Evolutionary conservation across 2,113 vertebrate species (phyloP).

Genomic region (Amphilophus citrinellus): DNA sequence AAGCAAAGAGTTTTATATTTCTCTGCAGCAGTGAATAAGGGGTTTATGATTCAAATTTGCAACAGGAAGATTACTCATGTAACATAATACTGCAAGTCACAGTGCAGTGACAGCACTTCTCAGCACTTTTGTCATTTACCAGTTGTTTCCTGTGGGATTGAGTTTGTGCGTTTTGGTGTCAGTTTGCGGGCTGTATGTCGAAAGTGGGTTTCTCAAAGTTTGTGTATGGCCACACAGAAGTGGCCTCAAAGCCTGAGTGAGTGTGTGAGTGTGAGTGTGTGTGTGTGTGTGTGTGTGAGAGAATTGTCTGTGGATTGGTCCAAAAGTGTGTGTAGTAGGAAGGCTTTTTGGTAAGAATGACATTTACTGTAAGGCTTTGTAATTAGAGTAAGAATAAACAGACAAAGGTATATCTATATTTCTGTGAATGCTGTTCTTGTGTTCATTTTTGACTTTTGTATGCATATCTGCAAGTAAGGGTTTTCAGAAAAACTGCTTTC

Average conservation of each 20-base stretch:
- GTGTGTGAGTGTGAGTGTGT: neutral
- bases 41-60: neutral
- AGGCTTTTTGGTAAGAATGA: slow-evolving; percentile 13
- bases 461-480: neutral
- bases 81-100: slow-evolving; percentile 42
- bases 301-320: neutral
- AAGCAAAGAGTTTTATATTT: neutral
- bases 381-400: neutral
- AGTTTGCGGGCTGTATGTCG: neutral
- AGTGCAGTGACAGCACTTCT: neutral
- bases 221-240: neutral
- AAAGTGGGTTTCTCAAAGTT: neutral
- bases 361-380: slow-evolving; percentile 35
- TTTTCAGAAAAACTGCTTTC: neutral
- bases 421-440: neutral
- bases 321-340: slow-evolving; percentile 18
- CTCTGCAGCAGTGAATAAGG: neutral
- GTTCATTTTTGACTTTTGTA: neutral
- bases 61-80: neutral
- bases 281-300: neutral
- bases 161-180: neutral
- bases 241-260: neutral
- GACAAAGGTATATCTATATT: neutral
- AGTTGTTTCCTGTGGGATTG: slow-evolving; percentile 56
- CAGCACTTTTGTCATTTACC: slow-evolving; percentile 25